Percentiles rank a stretch among this genome's conserved stretches.
These are phyloP conservation scores for Phaedon cochleariae DNA, from an alignment of 2,888 invertebrate genomes.

Conservation along the genomic window DNA sequence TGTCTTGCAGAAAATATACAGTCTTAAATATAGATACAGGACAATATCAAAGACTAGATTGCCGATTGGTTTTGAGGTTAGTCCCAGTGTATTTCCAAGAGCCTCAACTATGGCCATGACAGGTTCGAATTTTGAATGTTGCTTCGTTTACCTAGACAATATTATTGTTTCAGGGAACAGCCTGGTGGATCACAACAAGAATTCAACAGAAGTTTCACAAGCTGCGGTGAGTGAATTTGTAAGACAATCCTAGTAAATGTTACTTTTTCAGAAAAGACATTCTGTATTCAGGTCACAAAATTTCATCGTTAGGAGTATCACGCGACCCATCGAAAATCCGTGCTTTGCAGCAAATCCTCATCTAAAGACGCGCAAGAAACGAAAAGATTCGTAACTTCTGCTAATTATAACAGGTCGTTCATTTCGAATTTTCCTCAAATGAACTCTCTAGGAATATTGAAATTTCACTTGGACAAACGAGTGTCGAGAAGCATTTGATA, in stretches of 20 bases:
- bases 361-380: conserved; percentile 6
- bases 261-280: conserved; percentile 7
- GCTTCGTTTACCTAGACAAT: conserved; percentile 35
- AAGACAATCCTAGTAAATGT: too few species aligned
- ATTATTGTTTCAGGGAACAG: conserved; percentile 41
- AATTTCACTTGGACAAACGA: neutral
- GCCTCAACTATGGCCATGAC: conserved; percentile 43
- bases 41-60: conserved; percentile 44
- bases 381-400: conserved; percentile 40
- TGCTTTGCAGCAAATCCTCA: neutral
- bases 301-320: too few species aligned
- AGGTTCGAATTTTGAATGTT: conserved; percentile 38
- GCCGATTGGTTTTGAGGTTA: conserved; percentile 46
- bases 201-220: conserved; percentile 23
- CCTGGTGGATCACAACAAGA: too few species aligned
- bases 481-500: too few species aligned
- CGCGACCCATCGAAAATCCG: too few species aligned
- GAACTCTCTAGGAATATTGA: conserved; percentile 7
- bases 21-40: conserved; percentile 45
- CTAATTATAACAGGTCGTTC: conserved; percentile 33
- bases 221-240: conserved; percentile 18
- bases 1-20: conserved; percentile 40
- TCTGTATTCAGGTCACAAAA: conserved; percentile 4
- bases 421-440: conserved; percentile 11
- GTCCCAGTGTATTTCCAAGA: conserved; percentile 44